Conservation (phyloP, 1,140 invertebrate genomes). For the Diuraphis noxia region DNA sequence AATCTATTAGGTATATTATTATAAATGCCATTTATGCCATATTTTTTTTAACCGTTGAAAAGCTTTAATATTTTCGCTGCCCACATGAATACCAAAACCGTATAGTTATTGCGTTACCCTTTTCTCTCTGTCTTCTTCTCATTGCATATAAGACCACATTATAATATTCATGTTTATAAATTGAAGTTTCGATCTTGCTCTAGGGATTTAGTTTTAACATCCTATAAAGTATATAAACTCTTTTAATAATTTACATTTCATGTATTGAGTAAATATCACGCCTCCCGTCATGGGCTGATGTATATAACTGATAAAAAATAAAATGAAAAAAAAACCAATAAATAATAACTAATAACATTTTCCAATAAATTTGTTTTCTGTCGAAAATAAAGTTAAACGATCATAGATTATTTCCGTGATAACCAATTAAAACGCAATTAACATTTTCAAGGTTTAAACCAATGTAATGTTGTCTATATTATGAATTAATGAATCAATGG, state of each 20-base stretch:
- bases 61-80: not conserved
- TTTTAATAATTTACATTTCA: not conserved
- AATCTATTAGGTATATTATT: not conserved
- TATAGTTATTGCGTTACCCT: not conserved
- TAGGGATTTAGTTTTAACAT: not conserved
- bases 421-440: not conserved
- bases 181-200: constrained; percentile 31
- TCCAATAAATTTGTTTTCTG: not conserved
- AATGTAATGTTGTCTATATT: not conserved
- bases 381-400: not conserved
- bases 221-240: not conserved
- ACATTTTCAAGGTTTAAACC: not conserved
- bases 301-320: not conserved
- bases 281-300: not conserved
- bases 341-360: not conserved
- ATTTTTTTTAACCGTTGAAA: not conserved
- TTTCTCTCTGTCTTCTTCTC: not conserved
- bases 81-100: not conserved
- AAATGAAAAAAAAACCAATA: not conserved
- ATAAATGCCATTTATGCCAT: not conserved
- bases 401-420: not conserved
- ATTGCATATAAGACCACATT: not conserved
- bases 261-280: constrained; percentile 6
- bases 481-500: not conserved
- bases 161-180: constrained; percentile 33